These are phyloP conservation scores for Drosophila kikkawai DNA, from an alignment of 1,140 invertebrate species.

Conservation along the genomic window DNA sequence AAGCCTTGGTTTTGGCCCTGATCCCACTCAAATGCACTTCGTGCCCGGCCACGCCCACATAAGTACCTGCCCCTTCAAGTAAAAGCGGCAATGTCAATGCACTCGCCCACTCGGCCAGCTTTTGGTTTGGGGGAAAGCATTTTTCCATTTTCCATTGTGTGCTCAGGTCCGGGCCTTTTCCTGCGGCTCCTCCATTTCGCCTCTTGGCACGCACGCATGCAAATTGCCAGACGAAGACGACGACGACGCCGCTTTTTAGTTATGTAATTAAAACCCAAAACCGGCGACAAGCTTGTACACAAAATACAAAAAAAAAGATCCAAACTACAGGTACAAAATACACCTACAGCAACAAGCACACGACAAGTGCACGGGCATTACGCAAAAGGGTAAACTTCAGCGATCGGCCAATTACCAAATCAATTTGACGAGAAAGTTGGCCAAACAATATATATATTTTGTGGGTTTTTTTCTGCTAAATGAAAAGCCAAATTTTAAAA, in stretches of 20 bases:
- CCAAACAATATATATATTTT: constrained; percentile 27
- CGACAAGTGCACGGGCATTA: constrained; percentile 48
- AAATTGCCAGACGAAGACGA: constrained; percentile 44
- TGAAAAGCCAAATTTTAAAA: constrained; percentile 22
- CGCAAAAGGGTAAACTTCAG: constrained; percentile 29
- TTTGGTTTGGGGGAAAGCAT: constrained; percentile 38
- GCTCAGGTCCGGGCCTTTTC: constrained; percentile 41
- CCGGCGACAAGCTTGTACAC: constrained; percentile 21
- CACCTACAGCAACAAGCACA: constrained; percentile 7
- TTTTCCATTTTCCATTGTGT: constrained; percentile 45
- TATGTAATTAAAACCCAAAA: constrained; percentile 47
- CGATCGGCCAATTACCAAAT: constrained; percentile 39
- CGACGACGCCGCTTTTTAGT: constrained; percentile 7
- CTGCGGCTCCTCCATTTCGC: constrained; percentile 20
- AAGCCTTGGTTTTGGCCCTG: constrained; percentile 44
- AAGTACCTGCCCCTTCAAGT: constrained; percentile 6
- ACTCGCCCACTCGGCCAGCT: constrained; percentile 47
- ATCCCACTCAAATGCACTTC: constrained; percentile 15
- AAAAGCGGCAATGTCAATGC: constrained; percentile 32
- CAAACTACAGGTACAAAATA: constrained; percentile 8
- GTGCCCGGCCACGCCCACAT: constrained; percentile 31
- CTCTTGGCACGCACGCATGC: constrained; percentile 49
- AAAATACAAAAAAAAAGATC: neutral
- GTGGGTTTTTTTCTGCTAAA: constrained; percentile 8
- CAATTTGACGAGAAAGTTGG: constrained; percentile 44